Evolutionary conservation across 2,113 vertebrate species (phyloP).

Genomic region (Pterocles orientalis): DNA sequence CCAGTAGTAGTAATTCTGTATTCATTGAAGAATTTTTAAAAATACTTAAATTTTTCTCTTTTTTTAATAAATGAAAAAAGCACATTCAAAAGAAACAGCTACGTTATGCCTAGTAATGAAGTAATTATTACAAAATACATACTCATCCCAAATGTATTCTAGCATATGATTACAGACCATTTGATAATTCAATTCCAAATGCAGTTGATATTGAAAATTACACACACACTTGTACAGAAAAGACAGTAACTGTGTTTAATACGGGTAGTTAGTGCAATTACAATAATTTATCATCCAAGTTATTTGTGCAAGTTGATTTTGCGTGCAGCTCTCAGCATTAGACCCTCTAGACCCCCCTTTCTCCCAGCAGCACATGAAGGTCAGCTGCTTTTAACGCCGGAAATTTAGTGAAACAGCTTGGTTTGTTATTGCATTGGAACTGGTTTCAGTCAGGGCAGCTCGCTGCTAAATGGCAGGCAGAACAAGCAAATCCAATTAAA

Average conservation of each 20-base stretch:
- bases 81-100: neutral
- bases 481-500: constrained; percentile 49
- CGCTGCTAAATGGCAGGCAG: neutral
- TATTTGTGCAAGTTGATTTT: neutral
- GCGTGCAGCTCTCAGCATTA: fast-evolving
- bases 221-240: fast-evolving
- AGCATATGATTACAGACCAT: neutral
- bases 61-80: neutral
- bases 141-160: neutral
- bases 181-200: constrained; percentile 22
- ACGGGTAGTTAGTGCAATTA: neutral
- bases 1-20: neutral
- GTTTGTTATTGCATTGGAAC: constrained; percentile 32
- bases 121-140: constrained; percentile 6
- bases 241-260: neutral
- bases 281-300: neutral
- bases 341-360: fast-evolving
- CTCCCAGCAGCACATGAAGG: neutral
- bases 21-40: neutral
- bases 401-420: constrained; percentile 31
- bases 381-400: constrained; percentile 33
- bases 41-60: neutral
- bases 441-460: constrained; percentile 32
- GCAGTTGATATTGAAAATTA: neutral
- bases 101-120: neutral